These are phyloP conservation scores for Tursiops truncatus DNA, from an alignment of 2,113 vertebrate genomes.

Conservation along the genomic window DNA sequence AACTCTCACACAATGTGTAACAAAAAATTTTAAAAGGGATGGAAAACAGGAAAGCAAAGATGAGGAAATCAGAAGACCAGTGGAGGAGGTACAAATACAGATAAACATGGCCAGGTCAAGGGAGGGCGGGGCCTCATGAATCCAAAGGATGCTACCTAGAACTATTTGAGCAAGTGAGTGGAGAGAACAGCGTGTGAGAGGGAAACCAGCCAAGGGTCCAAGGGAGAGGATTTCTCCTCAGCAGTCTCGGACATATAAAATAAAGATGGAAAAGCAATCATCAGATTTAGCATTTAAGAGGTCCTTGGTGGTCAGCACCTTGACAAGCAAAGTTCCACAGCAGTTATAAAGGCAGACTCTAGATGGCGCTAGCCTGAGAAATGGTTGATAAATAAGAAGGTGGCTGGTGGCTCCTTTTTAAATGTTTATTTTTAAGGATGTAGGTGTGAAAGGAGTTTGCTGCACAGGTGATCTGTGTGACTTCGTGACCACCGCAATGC, in stretches of 20 bases:
- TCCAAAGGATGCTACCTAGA: background rate
- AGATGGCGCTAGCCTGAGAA: background rate
- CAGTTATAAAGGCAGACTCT: background rate
- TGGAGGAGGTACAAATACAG: fast-evolving
- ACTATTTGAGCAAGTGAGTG: background rate
- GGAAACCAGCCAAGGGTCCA: background rate
- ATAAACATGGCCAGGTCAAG: fast-evolving
- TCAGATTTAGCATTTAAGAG: background rate
- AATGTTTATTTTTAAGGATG: background rate
- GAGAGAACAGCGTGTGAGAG: background rate
- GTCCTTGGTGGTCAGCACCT: background rate
- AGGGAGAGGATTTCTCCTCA: background rate
- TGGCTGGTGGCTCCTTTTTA: background rate
- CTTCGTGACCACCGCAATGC: fast-evolving
- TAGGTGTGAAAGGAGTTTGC: background rate
- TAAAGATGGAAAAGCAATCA: background rate
- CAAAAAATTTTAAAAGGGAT: background rate
- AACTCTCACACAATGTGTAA: background rate
- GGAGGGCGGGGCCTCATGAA: fast-evolving
- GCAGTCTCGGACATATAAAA: background rate
- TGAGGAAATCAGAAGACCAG: background rate
- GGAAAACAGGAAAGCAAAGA: background rate
- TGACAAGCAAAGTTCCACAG: background rate
- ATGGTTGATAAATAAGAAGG: background rate
- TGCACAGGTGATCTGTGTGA: background rate